A percentile compares a stretch with the other conserved stretches of the same genome.
phyloP scores from a whole-genome alignment of 2,888 invertebrate species.

The Eupelmus urozonus region DNA sequence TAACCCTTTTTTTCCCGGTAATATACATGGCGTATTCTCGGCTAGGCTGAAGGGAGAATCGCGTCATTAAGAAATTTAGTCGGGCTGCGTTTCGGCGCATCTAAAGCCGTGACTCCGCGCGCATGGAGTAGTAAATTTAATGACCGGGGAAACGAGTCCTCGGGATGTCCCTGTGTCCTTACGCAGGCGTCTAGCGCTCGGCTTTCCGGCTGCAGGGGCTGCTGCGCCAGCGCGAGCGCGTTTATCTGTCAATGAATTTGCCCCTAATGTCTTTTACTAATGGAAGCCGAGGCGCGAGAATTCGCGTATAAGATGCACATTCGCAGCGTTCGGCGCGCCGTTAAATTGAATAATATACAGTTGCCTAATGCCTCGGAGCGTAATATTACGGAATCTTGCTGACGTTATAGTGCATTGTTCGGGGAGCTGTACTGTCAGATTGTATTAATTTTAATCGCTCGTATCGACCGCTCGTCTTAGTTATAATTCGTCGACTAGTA shows the following conservation, averaged over 20 bases:
- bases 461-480: no score
- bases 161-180: slow-evolving; percentile 34
- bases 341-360: slow-evolving; percentile 4
- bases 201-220: slow-evolving; percentile 16
- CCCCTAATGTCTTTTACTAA: slow-evolving; percentile 34
- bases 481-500: no score
- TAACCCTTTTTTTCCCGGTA: not conserved
- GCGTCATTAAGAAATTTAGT: not conserved
- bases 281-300: slow-evolving; percentile 32
- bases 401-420: no score
- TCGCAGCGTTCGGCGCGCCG: not conserved
- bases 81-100: not conserved
- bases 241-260: slow-evolving; percentile 50
- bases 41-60: not conserved
- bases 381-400: no score
- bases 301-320: slow-evolving; percentile 12
- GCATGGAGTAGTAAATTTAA: slow-evolving; percentile 37
- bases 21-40: not conserved
- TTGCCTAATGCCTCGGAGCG: no score
- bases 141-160: slow-evolving; percentile 34
- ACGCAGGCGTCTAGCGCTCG: not conserved
- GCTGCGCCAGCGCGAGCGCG: not conserved
- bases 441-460: no score
- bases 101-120: not conserved
- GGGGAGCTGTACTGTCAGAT: no score